These are phyloP conservation scores for Carassius carassius DNA, from an alignment of 2,113 vertebrate genomes.

Conservation along the genomic window DNA sequence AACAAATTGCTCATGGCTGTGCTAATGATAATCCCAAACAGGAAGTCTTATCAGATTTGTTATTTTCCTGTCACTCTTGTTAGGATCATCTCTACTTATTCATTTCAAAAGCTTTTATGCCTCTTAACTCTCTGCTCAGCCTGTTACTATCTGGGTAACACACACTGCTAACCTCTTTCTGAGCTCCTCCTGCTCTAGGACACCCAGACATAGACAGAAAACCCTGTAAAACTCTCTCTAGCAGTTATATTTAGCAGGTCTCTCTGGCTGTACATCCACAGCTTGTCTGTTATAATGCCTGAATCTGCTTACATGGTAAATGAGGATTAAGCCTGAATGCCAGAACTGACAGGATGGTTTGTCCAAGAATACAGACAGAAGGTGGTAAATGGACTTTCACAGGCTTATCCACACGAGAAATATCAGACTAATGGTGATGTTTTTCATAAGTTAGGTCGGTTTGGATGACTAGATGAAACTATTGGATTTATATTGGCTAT, in stretches of 20 bases:
- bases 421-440: slow-evolving; percentile 19
- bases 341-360: slow-evolving; percentile 20
- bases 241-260: slow-evolving; percentile 39
- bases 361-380: slow-evolving; percentile 18
- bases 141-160: slow-evolving; percentile 33
- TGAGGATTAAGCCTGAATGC: slow-evolving; percentile 39
- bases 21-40: slow-evolving; percentile 45
- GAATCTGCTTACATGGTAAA: slow-evolving; percentile 52
- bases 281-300: slow-evolving; percentile 31
- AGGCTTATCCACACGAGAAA: neutral
- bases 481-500: neutral
- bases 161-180: slow-evolving; percentile 45
- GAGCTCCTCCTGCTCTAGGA: neutral
- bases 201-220: slow-evolving; percentile 18
- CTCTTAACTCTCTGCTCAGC: slow-evolving; percentile 54
- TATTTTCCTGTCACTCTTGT: slow-evolving; percentile 50
- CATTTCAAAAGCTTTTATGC: slow-evolving; percentile 63
- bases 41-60: slow-evolving; percentile 66
- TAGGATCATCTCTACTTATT: slow-evolving; percentile 54
- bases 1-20: slow-evolving; percentile 5
- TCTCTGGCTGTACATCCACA: slow-evolving; percentile 1
- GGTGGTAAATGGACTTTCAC: slow-evolving; percentile 20
- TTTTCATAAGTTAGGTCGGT: neutral
- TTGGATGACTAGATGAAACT: neutral
- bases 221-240: slow-evolving; percentile 9